A percentile compares a stretch with the other conserved stretches of the same genome.
Conservation (phyloP, 2,113 vertebrate genomes). For the Thamnaconus septentrionalis region DNA sequence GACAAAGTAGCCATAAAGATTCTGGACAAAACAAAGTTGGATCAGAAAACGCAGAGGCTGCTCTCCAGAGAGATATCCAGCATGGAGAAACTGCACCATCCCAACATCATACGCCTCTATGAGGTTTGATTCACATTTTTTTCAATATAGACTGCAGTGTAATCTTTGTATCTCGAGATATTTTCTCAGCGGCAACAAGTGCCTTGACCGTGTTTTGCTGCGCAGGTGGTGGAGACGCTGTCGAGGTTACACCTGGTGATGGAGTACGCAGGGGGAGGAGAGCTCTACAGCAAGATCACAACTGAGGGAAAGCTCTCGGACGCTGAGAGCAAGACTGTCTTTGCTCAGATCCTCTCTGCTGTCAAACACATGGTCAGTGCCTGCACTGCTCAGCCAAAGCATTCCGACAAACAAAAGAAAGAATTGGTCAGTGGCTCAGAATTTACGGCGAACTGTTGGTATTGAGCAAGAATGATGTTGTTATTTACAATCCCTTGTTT, state of each 20-base stretch:
- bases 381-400: too few relatives aligned
- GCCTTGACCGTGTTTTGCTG: neutral
- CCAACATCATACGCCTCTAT: constrained; percentile 95
- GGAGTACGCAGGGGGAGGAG: constrained; percentile 94
- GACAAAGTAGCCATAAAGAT: constrained; percentile 99
- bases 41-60: constrained; percentile 91
- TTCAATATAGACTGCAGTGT: neutral
- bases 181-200: too few relatives aligned
- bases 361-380: constrained; percentile 95
- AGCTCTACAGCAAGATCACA: constrained; percentile 94
- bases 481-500: too few relatives aligned
- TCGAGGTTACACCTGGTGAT: constrained; percentile 93
- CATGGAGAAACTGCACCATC: constrained; percentile 97
- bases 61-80: constrained; percentile 95
- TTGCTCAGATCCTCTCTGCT: constrained; percentile 94
- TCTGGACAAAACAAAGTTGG: constrained; percentile 95
- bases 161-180: neutral
- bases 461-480: too few relatives aligned
- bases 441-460: neutral
- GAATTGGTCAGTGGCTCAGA: neutral
- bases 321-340: constrained; percentile 87
- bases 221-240: constrained; percentile 90
- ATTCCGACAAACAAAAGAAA: neutral
- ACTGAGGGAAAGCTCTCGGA: constrained; percentile 91
- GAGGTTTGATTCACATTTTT: constrained; percentile 68